Evolutionary conservation across 2,113 vertebrate genomes (phyloP), one percentile per base, ranked within the genome.

Genomic region (Carlito syrichta): DNA sequence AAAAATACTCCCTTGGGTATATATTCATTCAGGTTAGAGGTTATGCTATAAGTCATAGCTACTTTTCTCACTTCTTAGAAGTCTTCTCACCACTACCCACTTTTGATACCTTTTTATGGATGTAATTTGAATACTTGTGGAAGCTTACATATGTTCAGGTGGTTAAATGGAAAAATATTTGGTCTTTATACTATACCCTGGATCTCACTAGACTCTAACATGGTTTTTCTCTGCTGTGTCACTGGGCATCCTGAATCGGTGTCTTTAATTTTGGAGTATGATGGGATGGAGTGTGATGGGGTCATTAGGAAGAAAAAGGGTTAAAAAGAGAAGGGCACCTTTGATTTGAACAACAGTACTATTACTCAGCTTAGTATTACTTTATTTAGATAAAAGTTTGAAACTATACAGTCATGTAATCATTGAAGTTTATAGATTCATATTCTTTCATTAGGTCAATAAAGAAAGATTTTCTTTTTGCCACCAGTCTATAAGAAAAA

Each of bases 401-500:
- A 82, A 85, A 54, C 10, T 89, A 43, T 66, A 32, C n/a, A n/a
- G n/a, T n/a, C n/a, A n/a, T n/a, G n/a, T n/a, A n/a, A n/a, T n/a
- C n/a, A n/a, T n/a, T 84, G 73, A 92, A 79, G 77, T 58, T 38
- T 96, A 14, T 71, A 91, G 2, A 74, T 83, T 95, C 38, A 27
- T 83, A 84, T 52, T 40, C 38, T n/a, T 96, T 96, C 8, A 52
- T 8, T 48, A 89, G 20, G 20, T 74, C 54, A 95, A 40, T 32
- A 95, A 92, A 93, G 73, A 71, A 74, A 89, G 40, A 38, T 40
- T 88, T 93, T 23, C 30, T 30, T 78, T 93, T 96, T 79, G 30
- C 56, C 38, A 79, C 8, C 23, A 88, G 5, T 20, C 43, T 76
- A 25, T n/a, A 94, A 93, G n/a, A 95, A 78, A 94, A 96, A 54